phyloP scores from a whole-genome alignment of 2,797 vertebrate species.

The Loriculus beryllinus region DNA sequence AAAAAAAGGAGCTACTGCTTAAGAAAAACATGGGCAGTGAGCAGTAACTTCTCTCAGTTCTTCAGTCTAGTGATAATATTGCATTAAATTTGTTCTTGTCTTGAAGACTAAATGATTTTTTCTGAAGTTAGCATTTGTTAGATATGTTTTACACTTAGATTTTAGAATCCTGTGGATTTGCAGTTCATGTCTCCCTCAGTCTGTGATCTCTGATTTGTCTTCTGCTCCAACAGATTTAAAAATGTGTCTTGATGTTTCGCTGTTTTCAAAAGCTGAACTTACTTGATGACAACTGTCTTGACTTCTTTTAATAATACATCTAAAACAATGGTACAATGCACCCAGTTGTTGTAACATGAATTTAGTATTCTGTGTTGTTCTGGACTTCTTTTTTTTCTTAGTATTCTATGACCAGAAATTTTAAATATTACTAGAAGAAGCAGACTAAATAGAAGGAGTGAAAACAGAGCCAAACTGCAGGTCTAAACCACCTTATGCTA shows the following conservation, averaged over 20 bases:
- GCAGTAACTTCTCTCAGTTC: neutral
- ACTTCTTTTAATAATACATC: neutral
- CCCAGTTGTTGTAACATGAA: neutral
- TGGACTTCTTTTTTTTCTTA: neutral
- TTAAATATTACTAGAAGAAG: neutral
- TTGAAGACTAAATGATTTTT: neutral
- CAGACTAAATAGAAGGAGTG: neutral
- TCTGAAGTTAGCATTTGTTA: neutral
- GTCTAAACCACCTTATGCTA: neutral
- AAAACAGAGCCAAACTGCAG: neutral
- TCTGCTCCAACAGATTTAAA: neutral
- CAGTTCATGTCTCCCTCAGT: neutral
- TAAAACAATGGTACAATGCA: neutral
- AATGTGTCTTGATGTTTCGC: neutral
- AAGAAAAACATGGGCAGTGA: neutral
- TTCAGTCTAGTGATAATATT: neutral
- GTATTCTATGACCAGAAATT: neutral
- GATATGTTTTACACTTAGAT: neutral
- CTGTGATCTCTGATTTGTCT: neutral
- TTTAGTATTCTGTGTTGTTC: neutral
- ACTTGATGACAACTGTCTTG: neutral
- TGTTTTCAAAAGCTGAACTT: neutral
- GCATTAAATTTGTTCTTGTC: neutral
- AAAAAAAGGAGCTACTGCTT: neutral
- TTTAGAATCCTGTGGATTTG: neutral